Conservation (phyloP, 2,113 vertebrate genomes). For the Chrysemys picta region DNA sequence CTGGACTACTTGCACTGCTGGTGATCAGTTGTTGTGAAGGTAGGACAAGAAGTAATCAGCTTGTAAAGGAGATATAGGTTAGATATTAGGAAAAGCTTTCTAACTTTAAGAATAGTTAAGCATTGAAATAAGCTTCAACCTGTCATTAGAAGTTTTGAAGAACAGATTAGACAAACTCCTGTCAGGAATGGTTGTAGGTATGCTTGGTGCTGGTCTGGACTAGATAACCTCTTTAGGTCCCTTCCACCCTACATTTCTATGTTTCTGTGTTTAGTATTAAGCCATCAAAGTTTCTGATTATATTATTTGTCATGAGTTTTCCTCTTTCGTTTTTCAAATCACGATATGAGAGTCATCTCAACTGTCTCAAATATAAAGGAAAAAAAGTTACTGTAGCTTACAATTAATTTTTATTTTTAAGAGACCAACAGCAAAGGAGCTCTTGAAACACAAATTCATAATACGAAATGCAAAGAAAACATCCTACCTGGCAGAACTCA, state of each 20-base stretch:
- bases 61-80: neutral
- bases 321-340: neutral
- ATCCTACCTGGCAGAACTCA: constrained; percentile 93
- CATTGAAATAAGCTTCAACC: neutral
- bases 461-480: constrained; percentile 94
- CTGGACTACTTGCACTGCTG: too few species aligned
- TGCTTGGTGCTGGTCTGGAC: neutral
- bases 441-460: constrained; percentile 96
- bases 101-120: neutral
- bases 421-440: constrained; percentile 96
- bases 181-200: neutral
- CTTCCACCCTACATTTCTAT: neutral
- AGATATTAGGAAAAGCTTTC: neutral
- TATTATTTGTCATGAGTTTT: neutral
- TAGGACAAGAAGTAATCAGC: neutral
- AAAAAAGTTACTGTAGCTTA: neutral
- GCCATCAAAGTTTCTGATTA: neutral
- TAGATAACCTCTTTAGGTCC: neutral
- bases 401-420: constrained; percentile 57
- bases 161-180: neutral
- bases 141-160: neutral
- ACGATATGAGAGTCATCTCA: constrained; percentile 5
- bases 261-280: neutral
- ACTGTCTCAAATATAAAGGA: neutral
- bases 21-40: neutral